phyloP scores from a whole-genome alignment of 2,888 invertebrate species.

The Heliconius aoede region DNA sequence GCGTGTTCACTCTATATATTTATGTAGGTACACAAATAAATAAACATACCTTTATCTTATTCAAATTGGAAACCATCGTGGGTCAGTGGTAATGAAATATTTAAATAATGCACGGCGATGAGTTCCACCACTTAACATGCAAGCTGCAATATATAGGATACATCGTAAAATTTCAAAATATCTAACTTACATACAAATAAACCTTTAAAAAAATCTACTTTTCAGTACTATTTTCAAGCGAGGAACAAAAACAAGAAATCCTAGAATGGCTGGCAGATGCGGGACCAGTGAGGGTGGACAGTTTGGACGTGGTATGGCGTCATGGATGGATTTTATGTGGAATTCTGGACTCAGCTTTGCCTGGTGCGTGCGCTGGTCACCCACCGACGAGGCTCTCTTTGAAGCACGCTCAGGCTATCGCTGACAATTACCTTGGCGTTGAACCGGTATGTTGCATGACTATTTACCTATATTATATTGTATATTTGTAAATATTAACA shows the following conservation, averaged over 20 bases:
- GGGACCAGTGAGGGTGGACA: conserved; percentile 70
- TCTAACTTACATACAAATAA: neutral
- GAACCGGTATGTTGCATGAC: conserved; percentile 74
- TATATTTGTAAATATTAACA: neutral
- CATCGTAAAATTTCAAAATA: too few species aligned
- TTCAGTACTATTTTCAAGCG: conserved; percentile 76
- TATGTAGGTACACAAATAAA: too few species aligned
- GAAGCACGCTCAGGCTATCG: conserved; percentile 84
- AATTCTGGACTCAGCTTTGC: conserved; percentile 83
- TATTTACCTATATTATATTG: neutral
- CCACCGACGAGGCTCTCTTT: conserved; percentile 74
- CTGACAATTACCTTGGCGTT: conserved; percentile 84
- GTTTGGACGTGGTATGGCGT: conserved; percentile 83
- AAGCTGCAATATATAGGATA: too few species aligned
- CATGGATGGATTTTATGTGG: conserved; percentile 85
- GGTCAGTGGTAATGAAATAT: neutral
- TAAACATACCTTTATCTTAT: too few species aligned
- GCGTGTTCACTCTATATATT: too few species aligned
- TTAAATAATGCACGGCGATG: too few species aligned
- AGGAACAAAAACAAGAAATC: conserved; percentile 72
- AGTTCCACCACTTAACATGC: too few species aligned
- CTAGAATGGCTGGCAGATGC: conserved; percentile 74
- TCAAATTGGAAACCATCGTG: neutral
- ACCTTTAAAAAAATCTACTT: conserved; percentile 27
- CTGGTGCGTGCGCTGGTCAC: conserved; percentile 85